phyloP scores from a whole-genome alignment of 2,113 vertebrate genomes.

The Bettongia penicillata region DNA sequence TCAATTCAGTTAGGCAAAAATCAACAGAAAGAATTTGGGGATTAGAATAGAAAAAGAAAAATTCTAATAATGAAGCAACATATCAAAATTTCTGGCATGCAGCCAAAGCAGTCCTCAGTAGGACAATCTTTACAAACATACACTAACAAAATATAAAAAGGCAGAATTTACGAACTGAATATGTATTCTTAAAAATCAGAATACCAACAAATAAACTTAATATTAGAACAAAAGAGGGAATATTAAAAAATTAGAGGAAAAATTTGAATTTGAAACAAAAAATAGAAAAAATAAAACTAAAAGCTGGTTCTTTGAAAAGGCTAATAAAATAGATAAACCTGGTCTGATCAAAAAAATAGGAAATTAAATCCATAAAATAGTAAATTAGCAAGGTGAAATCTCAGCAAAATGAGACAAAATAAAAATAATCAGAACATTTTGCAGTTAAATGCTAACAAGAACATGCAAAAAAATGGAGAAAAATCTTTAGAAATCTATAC shows the following conservation, averaged over 20 bases:
- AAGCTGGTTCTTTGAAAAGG: not conserved
- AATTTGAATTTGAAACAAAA: not conserved
- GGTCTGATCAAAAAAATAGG: no score
- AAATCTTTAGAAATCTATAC: no score
- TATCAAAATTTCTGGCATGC: not conserved
- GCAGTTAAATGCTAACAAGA: no score
- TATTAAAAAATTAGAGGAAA: not conserved
- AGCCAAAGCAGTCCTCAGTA: not conserved
- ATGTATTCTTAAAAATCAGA: not conserved
- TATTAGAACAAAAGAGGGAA: not conserved
- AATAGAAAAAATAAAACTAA: not conserved
- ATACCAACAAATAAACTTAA: not conserved
- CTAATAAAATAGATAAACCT: not conserved
- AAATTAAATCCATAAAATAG: no score
- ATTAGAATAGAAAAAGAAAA: not conserved
- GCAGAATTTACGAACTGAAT: not conserved
- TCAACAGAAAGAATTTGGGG: not conserved
- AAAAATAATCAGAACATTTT: no score
- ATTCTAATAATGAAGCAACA: not conserved
- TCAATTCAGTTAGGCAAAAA: not conserved
- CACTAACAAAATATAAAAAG: not conserved
- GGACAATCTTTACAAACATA: not conserved
- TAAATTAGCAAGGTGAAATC: no score
- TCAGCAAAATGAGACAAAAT: no score
- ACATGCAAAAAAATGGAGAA: no score